phyloP scores from a whole-genome alignment of 2,888 invertebrate species.

The Strigamia transsilvanica region DNA sequence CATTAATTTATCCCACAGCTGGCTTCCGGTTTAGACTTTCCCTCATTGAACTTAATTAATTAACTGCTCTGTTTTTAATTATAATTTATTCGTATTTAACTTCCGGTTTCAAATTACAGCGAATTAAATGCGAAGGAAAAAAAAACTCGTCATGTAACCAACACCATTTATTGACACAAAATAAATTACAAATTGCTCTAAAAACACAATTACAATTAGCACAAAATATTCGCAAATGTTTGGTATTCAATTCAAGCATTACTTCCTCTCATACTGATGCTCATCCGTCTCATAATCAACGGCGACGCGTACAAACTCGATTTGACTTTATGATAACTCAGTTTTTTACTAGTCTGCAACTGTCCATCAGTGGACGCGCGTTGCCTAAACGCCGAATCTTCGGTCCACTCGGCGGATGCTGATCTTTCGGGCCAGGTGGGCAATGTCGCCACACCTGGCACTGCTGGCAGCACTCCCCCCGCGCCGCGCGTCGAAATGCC shows the following conservation, averaged over 20 bases:
- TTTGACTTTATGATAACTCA: conserved; percentile 60
- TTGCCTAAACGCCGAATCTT: conserved; percentile 69
- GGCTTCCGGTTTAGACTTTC: background rate
- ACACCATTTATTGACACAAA: background rate
- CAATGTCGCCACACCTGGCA: conserved; percentile 52
- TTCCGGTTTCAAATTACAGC: background rate
- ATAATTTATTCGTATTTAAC: background rate
- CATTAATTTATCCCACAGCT: no score
- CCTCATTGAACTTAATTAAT: background rate
- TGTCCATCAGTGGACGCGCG: conserved; percentile 80
- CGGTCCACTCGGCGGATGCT: background rate
- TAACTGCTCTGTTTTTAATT: background rate
- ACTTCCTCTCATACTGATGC: conserved; percentile 78
- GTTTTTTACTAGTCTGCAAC: conserved; percentile 65
- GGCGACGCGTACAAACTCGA: conserved; percentile 59
- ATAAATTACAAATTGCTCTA: background rate
- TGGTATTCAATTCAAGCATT: conserved; percentile 61
- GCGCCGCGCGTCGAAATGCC: background rate
- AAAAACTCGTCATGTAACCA: background rate
- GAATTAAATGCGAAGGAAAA: background rate
- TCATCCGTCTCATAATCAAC: conserved; percentile 75
- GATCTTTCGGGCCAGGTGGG: conserved; percentile 56
- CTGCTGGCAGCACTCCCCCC: background rate
- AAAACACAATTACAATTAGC: no score
- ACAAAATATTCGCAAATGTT: background rate